Evolutionary conservation across 2,797 vertebrate species (phyloP).

Genomic region (Lutjanus campechanus): DNA sequence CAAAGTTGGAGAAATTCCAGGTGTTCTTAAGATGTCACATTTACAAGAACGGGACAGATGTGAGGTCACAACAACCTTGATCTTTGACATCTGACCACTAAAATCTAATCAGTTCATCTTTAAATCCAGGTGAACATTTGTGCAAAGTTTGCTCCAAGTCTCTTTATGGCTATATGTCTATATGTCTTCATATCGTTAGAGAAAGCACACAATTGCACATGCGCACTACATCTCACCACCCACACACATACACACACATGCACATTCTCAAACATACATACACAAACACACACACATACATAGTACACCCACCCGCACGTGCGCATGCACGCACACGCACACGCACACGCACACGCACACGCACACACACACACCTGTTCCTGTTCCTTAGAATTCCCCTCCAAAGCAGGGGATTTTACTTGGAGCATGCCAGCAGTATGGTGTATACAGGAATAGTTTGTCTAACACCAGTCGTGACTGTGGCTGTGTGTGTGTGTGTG

Average conservation of each 20-base stretch:
- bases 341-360: constrained; percentile 26
- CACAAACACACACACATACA: not conserved
- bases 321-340: constrained; percentile 33
- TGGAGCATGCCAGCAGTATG: constrained; percentile 62
- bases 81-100: too few species aligned
- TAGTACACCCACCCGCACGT: constrained; percentile 42
- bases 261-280: constrained; percentile 22
- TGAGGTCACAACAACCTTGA: too few species aligned
- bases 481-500: constrained; percentile 43
- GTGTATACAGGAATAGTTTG: constrained; percentile 77
- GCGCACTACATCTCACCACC: constrained; percentile 20
- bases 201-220: constrained; percentile 36
- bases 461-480: constrained; percentile 72
- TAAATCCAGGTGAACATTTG: too few species aligned
- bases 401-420: constrained; percentile 72
- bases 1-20: too few species aligned
- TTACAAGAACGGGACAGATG: too few species aligned
- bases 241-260: constrained; percentile 25
- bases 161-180: constrained; percentile 25
- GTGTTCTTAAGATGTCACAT: too few species aligned
- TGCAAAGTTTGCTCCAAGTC: not conserved
- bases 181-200: constrained; percentile 24
- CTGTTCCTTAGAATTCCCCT: constrained; percentile 76
- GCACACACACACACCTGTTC: constrained; percentile 60
- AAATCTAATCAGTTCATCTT: too few species aligned